Percentiles rank a stretch among this genome's conserved stretches.
Conservation (phyloP, 2,797 vertebrate species). For the Siniperca undulata region DNA sequence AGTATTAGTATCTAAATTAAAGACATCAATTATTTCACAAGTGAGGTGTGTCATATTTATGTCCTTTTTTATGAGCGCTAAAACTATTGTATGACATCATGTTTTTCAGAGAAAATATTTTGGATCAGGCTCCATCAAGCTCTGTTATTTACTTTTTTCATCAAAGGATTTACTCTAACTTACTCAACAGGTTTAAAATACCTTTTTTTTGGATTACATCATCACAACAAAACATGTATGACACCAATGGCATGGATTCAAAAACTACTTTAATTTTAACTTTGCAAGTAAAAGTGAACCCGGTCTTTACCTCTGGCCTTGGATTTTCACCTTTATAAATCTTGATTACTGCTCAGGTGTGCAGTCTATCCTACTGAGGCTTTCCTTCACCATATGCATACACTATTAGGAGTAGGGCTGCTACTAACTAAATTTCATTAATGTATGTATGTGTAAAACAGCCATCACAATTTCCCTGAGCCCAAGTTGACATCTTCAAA, state of each 20-base stretch:
- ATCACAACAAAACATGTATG: background rate
- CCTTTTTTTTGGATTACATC: background rate
- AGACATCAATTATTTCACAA: constrained; percentile 34
- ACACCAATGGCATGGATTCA: background rate
- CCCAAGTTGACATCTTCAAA: background rate
- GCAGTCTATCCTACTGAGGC: background rate
- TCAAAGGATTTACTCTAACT: background rate
- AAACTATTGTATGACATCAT: constrained; percentile 15
- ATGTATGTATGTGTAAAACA: background rate
- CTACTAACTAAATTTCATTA: background rate
- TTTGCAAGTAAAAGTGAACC: too few species aligned
- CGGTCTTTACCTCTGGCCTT: background rate
- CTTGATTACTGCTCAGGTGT: background rate
- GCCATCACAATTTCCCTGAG: background rate
- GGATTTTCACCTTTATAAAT: background rate
- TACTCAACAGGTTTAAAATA: background rate
- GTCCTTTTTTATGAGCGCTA: background rate
- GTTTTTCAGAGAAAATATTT: constrained; percentile 16
- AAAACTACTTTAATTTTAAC: background rate
- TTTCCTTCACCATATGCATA: background rate
- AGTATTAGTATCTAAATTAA: constrained; percentile 46
- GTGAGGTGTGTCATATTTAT: constrained; percentile 27
- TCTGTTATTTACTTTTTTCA: background rate
- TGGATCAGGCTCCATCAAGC: background rate
- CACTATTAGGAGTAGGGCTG: background rate